Conservation (phyloP, 2,888 invertebrate genomes). For the Macrosiphum euphorbiae region DNA sequence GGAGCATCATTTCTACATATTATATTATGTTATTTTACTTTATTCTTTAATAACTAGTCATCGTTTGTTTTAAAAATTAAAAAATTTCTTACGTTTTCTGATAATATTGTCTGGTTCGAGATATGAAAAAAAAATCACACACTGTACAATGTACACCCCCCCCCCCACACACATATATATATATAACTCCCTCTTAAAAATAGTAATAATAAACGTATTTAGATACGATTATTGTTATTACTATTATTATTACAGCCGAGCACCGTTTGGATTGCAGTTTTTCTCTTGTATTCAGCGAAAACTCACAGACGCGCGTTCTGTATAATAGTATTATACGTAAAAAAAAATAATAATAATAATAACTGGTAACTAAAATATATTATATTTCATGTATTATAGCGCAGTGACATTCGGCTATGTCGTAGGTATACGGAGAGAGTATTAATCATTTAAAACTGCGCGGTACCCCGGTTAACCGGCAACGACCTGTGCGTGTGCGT, state of each 20-base stretch:
- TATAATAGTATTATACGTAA: neutral
- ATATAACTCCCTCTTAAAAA: neutral
- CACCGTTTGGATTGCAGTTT: neutral
- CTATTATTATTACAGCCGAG: neutral
- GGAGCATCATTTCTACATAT: neutral
- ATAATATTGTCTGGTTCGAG: neutral
- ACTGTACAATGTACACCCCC: neutral
- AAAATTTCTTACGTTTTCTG: neutral
- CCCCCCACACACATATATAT: neutral
- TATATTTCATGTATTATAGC: neutral
- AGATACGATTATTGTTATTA: neutral
- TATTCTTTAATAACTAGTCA: neutral
- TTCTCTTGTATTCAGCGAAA: neutral
- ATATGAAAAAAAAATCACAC: neutral
- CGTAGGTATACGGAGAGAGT: neutral
- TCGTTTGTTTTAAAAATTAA: neutral
- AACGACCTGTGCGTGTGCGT: slow-evolving; percentile 8
- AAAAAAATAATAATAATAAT: neutral
- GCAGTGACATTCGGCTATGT: neutral
- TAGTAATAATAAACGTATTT: neutral
- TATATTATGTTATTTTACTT: neutral
- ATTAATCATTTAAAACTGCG: slow-evolving; percentile 22
- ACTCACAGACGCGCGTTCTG: neutral
- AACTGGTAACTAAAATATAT: neutral
- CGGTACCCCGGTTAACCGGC: neutral